Percentiles rank a stretch among this genome's conserved stretches.
These are phyloP conservation scores for Melikaiella ostensackeni DNA, from an alignment of 2,888 invertebrate species.

Conservation along the genomic window DNA sequence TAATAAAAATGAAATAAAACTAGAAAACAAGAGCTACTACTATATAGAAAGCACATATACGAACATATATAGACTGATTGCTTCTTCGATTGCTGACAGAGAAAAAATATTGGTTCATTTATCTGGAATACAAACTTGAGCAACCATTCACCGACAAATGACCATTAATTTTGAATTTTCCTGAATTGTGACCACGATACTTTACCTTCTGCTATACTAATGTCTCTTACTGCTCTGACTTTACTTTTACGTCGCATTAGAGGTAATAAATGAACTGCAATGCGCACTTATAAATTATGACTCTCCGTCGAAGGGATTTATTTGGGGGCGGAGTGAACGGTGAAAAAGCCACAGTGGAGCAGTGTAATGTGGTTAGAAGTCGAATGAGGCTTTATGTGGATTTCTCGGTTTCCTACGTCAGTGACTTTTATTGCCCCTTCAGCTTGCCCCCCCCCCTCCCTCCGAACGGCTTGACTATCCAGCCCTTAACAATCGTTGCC, in stretches of 20 bases:
- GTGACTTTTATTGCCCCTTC: conserved; percentile 61
- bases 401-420: conserved; percentile 53
- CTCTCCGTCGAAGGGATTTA: conserved; percentile 27
- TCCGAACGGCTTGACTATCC: conserved; percentile 39
- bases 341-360: conserved; percentile 34
- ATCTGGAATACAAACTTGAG: conserved; percentile 24
- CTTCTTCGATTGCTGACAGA: background rate
- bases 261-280: conserved; percentile 36
- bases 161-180: conserved; percentile 28
- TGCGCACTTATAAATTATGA: conserved; percentile 39
- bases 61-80: background rate
- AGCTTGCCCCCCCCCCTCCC: conserved; percentile 46
- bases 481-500: background rate
- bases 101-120: conserved; percentile 10
- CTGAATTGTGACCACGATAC: background rate
- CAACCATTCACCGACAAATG: conserved; percentile 15
- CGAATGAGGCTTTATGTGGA: conserved; percentile 44
- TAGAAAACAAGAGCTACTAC: background rate
- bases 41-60: background rate
- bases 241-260: conserved; percentile 35
- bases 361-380: conserved; percentile 29
- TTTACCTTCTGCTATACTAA: conserved; percentile 23
- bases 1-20: too few relatives aligned
- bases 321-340: conserved; percentile 36
- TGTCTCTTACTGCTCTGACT: conserved; percentile 8